Evolutionary conservation across 2,113 vertebrate species (phyloP).

Genomic region (Benitochromis conjunctus): DNA sequence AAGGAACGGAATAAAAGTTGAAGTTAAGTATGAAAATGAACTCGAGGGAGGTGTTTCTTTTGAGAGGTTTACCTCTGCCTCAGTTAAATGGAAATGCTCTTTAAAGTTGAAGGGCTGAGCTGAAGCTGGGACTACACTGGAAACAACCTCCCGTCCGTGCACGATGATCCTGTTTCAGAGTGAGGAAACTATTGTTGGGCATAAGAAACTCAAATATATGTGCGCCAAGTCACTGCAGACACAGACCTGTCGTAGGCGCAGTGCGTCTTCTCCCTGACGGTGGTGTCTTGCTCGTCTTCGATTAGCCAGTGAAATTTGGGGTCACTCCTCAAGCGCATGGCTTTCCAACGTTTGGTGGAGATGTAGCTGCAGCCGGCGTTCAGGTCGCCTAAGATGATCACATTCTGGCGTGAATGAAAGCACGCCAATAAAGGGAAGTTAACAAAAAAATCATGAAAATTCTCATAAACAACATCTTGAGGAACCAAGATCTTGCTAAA

Average conservation of each 20-base stretch:
- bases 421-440: neutral
- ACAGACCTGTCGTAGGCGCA: constrained; percentile 81
- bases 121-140: constrained; percentile 71
- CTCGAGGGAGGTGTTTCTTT: accelerated
- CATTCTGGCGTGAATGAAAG: constrained; percentile 59
- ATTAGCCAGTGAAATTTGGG: constrained; percentile 82
- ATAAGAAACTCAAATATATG: accelerated
- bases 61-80: constrained; percentile 67
- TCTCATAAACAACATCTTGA: neutral
- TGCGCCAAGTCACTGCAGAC: neutral
- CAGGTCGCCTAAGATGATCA: constrained; percentile 83
- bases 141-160: constrained; percentile 71
- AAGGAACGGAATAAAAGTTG: neutral
- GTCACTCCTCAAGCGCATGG: constrained; percentile 71
- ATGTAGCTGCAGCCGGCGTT: constrained; percentile 84
- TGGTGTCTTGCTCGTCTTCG: constrained; percentile 81
- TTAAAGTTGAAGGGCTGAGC: constrained; percentile 82
- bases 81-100: constrained; percentile 66
- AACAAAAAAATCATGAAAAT: neutral
- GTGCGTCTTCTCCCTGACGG: constrained; percentile 75
- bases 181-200: accelerated
- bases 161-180: constrained; percentile 77
- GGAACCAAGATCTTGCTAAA: neutral
- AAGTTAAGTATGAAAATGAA: neutral
- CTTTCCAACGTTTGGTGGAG: constrained; percentile 71